These are phyloP conservation scores for Dinoponera quadriceps DNA, from an alignment of 1,140 invertebrate species.

Conservation along the genomic window DNA sequence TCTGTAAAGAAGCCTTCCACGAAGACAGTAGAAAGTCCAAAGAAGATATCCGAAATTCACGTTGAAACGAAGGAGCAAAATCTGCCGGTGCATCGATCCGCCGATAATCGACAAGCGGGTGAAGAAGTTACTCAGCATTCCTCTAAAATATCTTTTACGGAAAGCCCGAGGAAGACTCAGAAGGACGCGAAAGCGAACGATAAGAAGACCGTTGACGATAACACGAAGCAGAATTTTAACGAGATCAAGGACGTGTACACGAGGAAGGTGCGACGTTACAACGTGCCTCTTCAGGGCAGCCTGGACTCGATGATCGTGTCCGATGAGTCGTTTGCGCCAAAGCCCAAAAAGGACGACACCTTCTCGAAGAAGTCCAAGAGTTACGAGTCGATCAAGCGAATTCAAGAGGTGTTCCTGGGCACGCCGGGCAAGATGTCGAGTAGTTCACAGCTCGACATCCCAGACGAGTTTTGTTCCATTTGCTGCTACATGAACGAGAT, in stretches of 20 bases:
- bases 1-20: not conserved
- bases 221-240: slow-evolving; percentile 48
- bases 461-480: slow-evolving; percentile 81
- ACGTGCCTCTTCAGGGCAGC: slow-evolving; percentile 79
- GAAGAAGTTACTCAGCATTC: slow-evolving; percentile 16
- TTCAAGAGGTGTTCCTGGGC: slow-evolving; percentile 62
- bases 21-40: not conserved
- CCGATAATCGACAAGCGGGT: slow-evolving; percentile 16
- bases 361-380: slow-evolving; percentile 84
- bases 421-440: slow-evolving; percentile 74
- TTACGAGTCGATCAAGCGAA: slow-evolving; percentile 82
- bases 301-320: slow-evolving; percentile 80
- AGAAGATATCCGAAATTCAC: not conserved
- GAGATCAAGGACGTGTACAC: slow-evolving; percentile 46
- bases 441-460: slow-evolving; percentile 74
- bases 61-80: slow-evolving; percentile 33
- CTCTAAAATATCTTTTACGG: slow-evolving; percentile 28
- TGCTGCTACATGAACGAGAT: slow-evolving; percentile 81
- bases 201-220: not conserved
- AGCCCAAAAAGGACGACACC: slow-evolving; percentile 42
- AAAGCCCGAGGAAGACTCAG: slow-evolving; percentile 12
- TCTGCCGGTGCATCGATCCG: not conserved
- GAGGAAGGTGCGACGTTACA: slow-evolving; percentile 60
- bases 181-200: slow-evolving; percentile 26
- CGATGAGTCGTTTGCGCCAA: slow-evolving; percentile 50